Evolutionary conservation across 2,888 invertebrate species (phyloP), one percentile per base, ranked within the genome.

Genomic region (Nomada hirtipes): DNA sequence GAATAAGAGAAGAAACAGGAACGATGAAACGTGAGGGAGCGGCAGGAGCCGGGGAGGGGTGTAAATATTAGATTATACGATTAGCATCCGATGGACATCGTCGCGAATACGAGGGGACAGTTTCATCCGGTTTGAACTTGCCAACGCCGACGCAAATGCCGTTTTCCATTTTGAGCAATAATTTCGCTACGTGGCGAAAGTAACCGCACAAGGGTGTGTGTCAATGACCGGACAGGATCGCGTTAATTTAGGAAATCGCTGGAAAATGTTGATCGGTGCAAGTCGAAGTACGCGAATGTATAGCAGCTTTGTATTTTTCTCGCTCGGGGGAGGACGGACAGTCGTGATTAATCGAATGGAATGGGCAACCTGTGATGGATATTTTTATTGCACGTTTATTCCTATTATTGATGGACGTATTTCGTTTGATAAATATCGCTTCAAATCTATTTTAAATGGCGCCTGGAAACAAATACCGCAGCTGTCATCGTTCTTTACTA

Each of bases 41-140:
- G 44, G 20, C n/a, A 2, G 52, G 11, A 36, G 2, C 44, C 7
- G 36, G 29, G 52, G 44, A 0, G 20, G 18, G n/a, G 20, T 10
- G 75, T 72, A 65, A 76, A 82, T 78, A 77, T 83, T 83, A 71
- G 74, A 83, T 82, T 76, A 73, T 61, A 65, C 63, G 81, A 81
- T 82, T 71, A 82, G 67, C 75, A 75, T 67, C 81, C 81, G 67
- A 80, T 81, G 81, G 57, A 75, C 75, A 68, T 74, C 70, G 23
- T 65, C 9, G 26, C 47, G 42, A 47, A 20, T n/a, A 44, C 52
- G 42, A 26, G 55, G 52, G 52, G 71, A 50, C 68, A 53, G 44
- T 73, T 53, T 68, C 55, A 59, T 72, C 68, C 72, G 79, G 67
- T 72, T 79, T 73, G 67, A 68, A 73, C 73, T 57, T 59, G 79